phyloP scores from a whole-genome alignment of 2,888 invertebrate genomes.

The Eupithecia exiguata region DNA sequence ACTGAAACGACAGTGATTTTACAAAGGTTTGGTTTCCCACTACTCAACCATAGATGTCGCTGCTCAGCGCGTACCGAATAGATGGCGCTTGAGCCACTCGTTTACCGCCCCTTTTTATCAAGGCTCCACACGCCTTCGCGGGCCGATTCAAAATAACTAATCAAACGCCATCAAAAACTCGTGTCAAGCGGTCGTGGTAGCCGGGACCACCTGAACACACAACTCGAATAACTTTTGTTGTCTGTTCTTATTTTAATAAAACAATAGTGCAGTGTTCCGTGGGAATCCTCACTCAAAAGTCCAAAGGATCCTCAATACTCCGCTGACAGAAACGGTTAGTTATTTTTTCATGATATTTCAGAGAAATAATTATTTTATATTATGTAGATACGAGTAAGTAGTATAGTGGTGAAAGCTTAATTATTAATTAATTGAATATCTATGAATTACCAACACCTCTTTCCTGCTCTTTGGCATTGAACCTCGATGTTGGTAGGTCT shows the following conservation, averaged over 20 bases:
- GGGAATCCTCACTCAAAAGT: conserved; percentile 8
- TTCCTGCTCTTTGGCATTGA: not conserved
- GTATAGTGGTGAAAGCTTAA: not conserved
- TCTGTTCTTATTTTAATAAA: conserved; percentile 16
- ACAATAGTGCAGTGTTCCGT: conserved; percentile 36
- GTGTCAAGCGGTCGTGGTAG: conserved; percentile 63
- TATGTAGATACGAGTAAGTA: not conserved
- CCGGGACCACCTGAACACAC: conserved; percentile 13
- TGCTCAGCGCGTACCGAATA: conserved; percentile 32
- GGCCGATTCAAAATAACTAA: conserved; percentile 68
- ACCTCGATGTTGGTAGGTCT: not conserved
- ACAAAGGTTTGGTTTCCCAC: conserved; percentile 34
- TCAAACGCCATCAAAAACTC: conserved; percentile 78
- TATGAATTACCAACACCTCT: not conserved
- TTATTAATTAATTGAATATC: not conserved
- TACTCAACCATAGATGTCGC: conserved; percentile 64
- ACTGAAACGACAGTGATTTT: not conserved
- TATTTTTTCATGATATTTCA: not conserved
- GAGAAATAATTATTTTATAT: not conserved
- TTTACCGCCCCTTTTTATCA: conserved; percentile 49
- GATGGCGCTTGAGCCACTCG: conserved; percentile 55
- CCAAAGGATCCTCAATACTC: conserved; percentile 24
- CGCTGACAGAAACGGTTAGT: conserved; percentile 35
- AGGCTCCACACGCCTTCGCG: conserved; percentile 67
- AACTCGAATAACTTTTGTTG: conserved; percentile 17